Evolutionary conservation across 2,113 vertebrate genomes (phyloP).

Genomic region (Oryzias woworae): DNA sequence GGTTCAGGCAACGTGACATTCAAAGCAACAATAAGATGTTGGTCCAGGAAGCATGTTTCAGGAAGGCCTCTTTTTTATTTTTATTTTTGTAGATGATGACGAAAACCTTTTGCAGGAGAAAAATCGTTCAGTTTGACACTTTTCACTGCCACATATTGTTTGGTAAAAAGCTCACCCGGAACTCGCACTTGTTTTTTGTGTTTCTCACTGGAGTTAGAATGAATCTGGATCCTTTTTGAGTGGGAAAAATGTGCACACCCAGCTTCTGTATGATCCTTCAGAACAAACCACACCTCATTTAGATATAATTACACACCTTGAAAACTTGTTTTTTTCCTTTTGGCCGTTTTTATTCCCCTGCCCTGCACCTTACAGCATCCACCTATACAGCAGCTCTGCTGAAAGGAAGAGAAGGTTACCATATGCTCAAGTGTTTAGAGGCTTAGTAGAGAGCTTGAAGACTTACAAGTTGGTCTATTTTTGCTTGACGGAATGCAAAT

Average conservation of each 20-base stretch:
- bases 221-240: background rate
- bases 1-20: constrained; percentile 75
- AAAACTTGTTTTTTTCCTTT: background rate
- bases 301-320: background rate
- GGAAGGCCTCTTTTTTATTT: constrained; percentile 48
- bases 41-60: constrained; percentile 64
- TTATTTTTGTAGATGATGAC: constrained; percentile 22
- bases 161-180: constrained; percentile 14
- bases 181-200: constrained; percentile 26
- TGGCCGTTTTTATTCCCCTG: constrained; percentile 22
- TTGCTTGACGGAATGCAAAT: constrained; percentile 65
- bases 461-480: constrained; percentile 65
- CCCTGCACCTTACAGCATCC: constrained; percentile 24
- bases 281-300: constrained; percentile 16
- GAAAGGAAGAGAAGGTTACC: constrained; percentile 45
- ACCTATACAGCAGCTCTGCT: constrained; percentile 22
- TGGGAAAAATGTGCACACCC: constrained; percentile 1
- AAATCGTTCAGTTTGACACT: constrained; percentile 35
- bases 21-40: constrained; percentile 64
- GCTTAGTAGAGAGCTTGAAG: constrained; percentile 58
- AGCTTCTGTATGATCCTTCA: background rate
- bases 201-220: constrained; percentile 17
- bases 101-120: constrained; percentile 34
- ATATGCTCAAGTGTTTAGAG: constrained; percentile 55
- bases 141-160: constrained; percentile 48